Evolutionary conservation across 2,888 invertebrate species (phyloP).

Genomic region (Mystacides longicornis): DNA sequence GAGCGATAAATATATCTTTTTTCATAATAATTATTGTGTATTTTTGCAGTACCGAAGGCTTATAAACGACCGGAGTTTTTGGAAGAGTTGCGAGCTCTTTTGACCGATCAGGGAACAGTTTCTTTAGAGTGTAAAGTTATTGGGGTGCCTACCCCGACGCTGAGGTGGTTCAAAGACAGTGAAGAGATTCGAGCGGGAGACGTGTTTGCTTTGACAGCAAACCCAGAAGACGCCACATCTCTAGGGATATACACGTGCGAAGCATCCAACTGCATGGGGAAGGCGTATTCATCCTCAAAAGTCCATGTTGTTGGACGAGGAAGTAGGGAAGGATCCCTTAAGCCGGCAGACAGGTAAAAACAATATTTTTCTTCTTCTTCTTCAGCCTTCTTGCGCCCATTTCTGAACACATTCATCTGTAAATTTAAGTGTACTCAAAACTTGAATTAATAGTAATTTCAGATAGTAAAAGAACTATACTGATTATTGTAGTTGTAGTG

Average conservation of each 20-base stretch:
- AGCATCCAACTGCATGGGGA: slow-evolving; percentile 84
- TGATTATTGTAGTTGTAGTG: too few relatives aligned
- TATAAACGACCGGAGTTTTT: slow-evolving; percentile 84
- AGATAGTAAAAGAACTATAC: too few relatives aligned
- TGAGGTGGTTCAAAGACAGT: slow-evolving; percentile 72
- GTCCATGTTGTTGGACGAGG: slow-evolving; percentile 73
- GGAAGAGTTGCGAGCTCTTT: slow-evolving; percentile 71
- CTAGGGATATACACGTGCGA: slow-evolving; percentile 83
- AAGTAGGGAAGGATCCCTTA: slow-evolving; percentile 61
- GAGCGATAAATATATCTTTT: too few relatives aligned
- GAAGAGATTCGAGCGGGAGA: slow-evolving; percentile 85
- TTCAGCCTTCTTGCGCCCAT: too few relatives aligned
- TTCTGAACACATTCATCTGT: too few relatives aligned
- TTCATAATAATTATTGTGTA: neutral
- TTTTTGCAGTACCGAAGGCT: slow-evolving; percentile 67
- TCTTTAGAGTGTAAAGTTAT: slow-evolving; percentile 87
- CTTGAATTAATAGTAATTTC: too few relatives aligned
- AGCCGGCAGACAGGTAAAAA: slow-evolving; percentile 57
- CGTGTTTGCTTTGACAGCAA: slow-evolving; percentile 79
- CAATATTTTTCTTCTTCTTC: too few relatives aligned
- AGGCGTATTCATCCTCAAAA: slow-evolving; percentile 73
- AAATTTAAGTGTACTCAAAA: too few relatives aligned
- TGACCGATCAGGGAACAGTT: slow-evolving; percentile 83
- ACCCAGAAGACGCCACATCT: slow-evolving; percentile 77
- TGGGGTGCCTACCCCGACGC: slow-evolving; percentile 77